Conservation (phyloP, 1,140 invertebrate species). For the fruit fly (Drosophila melanogaster) region DNA sequence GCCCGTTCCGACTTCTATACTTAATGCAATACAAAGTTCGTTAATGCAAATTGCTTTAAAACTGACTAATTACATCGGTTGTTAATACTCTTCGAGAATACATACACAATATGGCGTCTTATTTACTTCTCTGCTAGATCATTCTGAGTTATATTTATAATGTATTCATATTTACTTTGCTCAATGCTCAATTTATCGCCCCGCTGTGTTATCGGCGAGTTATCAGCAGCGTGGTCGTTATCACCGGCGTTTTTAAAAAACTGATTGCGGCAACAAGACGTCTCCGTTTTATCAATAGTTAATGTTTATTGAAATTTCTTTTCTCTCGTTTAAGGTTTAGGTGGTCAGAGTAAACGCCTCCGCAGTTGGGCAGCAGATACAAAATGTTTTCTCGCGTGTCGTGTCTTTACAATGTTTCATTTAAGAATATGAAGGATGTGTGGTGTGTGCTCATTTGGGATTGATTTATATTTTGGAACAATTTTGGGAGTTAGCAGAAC, state of each 20-base stretch:
- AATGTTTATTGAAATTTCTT: slow-evolving; percentile 61
- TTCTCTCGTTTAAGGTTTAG: slow-evolving; percentile 39
- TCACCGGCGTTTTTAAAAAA: slow-evolving; percentile 4
- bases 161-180: too few species aligned
- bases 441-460: neutral
- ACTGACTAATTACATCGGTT: too few species aligned
- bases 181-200: too few species aligned
- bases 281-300: slow-evolving; percentile 32
- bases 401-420: slow-evolving; percentile 43
- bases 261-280: slow-evolving; percentile 5
- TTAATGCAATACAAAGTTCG: too few species aligned
- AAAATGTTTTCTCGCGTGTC: slow-evolving; percentile 46
- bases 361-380: slow-evolving; percentile 35
- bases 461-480: slow-evolving; percentile 1
- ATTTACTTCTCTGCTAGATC: too few species aligned
- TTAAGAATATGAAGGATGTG: slow-evolving; percentile 33
- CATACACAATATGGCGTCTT: too few species aligned
- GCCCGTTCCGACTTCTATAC: too few species aligned
- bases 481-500: slow-evolving; percentile 90
- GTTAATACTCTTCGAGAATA: too few species aligned
- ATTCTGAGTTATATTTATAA: too few species aligned
- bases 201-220: too few species aligned
- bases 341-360: slow-evolving; percentile 57
- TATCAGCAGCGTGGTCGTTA: slow-evolving; percentile 9
- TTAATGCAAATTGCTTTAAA: too few species aligned